Conservation (phyloP, 2,113 vertebrate genomes). For the Anas platyrhynchos region DNA sequence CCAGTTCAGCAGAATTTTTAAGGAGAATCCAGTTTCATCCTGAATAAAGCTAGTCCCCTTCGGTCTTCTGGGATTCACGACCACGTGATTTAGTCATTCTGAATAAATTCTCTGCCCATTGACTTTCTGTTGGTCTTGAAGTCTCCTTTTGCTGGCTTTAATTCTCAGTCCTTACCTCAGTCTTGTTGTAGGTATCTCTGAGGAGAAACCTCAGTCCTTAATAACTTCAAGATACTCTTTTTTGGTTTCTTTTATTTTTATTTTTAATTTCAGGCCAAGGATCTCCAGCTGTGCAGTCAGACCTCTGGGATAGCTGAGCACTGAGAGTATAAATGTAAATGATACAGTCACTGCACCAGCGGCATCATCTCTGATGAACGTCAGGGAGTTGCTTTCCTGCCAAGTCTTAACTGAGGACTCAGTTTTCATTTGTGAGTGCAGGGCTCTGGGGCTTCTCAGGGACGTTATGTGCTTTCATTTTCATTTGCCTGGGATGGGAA, state of each 20-base stretch:
- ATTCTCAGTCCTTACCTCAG: neutral
- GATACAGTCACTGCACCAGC: neutral
- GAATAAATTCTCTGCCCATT: neutral
- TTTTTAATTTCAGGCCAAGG: neutral
- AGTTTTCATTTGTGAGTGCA: slow-evolving; percentile 9
- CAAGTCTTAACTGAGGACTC: neutral
- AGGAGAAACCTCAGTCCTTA: neutral
- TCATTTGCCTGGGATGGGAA: slow-evolving; percentile 19
- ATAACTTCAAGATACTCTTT: neutral
- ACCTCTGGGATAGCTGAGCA: neutral
- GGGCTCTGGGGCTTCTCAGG: slow-evolving; percentile 13
- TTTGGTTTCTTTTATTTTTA: neutral
- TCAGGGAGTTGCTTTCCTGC: neutral
- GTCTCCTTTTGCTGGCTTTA: neutral
- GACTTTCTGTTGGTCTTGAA: neutral
- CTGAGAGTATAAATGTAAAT: rapidly evolving
- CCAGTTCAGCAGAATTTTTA: neutral
- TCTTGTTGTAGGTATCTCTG: neutral
- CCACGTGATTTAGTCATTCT: too few relatives aligned
- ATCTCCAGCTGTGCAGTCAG: neutral
- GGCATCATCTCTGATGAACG: neutral
- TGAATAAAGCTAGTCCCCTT: neutral
- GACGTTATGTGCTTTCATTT: slow-evolving; percentile 11
- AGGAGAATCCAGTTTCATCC: neutral
- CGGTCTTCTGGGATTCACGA: neutral